Evolutionary conservation across 1,140 invertebrate genomes (phyloP), one percentile per base, ranked within the genome.

Genomic region (Potamilus streckersoni): DNA sequence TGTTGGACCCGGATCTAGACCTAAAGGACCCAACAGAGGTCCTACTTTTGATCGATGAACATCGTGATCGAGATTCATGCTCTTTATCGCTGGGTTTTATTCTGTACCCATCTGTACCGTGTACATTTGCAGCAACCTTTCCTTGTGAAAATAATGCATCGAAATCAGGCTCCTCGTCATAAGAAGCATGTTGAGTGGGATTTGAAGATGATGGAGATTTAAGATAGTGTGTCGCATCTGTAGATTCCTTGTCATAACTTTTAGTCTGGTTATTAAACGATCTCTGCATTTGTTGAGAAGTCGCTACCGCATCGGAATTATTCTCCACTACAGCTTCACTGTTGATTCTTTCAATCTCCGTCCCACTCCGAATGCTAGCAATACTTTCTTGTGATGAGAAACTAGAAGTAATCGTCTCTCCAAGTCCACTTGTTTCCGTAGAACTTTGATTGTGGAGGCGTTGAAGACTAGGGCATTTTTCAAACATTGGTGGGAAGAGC

Each of bases 381-480:
- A 87, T 80, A 74, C 86, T 87, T 69, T 87, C 86, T 73, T 85
- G 83, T 31, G 85, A 86, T 23, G 85, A 86, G 64, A 87, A 84
- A 23, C 84, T 84, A 1, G 86, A 87, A 56, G 86, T 84, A n/a
- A 87, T 66, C 2, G 85, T 87, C 66, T 87, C 84, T 27, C 86
- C 86, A 62, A 87, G 73, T 11, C 86, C 86, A 76, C 86, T 87
- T 55, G 86, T 87, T 74, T 87, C 86, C 17, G 86, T 86, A 17
- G 86, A 87, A 69, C 86, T 87, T 77, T 87, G 86, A 58, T 85
- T 82, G 64, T 83, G 84, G 11, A 87, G 59, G 16, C 75, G 69
- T 31, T 31, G 16, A 16, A 27, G 63, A 70, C 68, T 70, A 20
- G 57, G 57, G 12, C n/a, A 70, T 59, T 70, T 70, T 56, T 70